Base-by-base conservation (phyloP, 2,888 invertebrate genomes). In the Adineta ricciae region DNA sequence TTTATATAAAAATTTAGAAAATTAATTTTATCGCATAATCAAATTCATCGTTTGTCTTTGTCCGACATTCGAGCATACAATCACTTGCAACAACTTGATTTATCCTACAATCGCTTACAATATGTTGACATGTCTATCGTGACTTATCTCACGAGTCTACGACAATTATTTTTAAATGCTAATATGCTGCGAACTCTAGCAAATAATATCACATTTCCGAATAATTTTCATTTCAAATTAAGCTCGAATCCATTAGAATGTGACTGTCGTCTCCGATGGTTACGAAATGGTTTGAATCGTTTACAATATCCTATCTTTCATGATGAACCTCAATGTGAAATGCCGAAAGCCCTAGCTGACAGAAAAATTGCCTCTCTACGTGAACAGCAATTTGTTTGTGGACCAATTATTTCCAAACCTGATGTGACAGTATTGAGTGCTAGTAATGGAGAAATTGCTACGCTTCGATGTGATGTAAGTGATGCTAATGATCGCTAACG, bases 1-100 rank as follows among this genome's bases (percentile, higher is more conserved):
- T 32, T 1, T 32, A 64, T 32, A 19, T 21, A 52, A 21, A 52
- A 52, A 21, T 52, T 41, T 78, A 78, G 78, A 41, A 78, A 41
- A 78, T 78, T 78, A 78, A 78, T 78, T n/a, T 41, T 78, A 78
- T 78, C 78, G 41, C 78, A 78, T 41, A 78, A 78, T n/a, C 38
- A 78, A 41, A 78, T 78, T 41, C 78, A 41, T 24, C 41, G 41
- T n/a, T n/a, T 78, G n/a, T n/a, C 78, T 3, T 14, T 78, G 41
- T 41, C 38, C 1, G 78, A 78, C 41, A n/a, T 78, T n/a, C 38
- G 41, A 41, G 24, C 24, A n/a, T 78, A 41, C n/a, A 38, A 21
- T 41, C 38, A 41, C 41, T 41, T 78, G 41, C 21, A 78, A 41
- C 24, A 41, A 41, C 14, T 78, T 24, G 41, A 78, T 41, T n/a